phyloP scores from a whole-genome alignment of 2,888 invertebrate species.

The Cacoxenus indagator region DNA sequence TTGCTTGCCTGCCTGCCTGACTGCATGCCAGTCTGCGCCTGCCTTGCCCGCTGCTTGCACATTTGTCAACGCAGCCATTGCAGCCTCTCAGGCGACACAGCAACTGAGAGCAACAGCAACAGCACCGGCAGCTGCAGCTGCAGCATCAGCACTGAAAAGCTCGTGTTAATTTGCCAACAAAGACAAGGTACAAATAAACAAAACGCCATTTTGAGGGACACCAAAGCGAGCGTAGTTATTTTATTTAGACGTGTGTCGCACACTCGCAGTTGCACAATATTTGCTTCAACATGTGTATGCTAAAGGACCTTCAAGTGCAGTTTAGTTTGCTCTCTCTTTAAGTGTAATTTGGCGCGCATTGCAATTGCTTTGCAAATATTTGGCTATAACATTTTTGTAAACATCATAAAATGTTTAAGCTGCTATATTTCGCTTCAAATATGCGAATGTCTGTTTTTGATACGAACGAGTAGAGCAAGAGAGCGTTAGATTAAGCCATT shows the following conservation, averaged over 20 bases:
- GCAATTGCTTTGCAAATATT: not conserved
- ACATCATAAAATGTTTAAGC: no score
- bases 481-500: no score
- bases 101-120: no score
- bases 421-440: no score
- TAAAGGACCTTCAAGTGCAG: not conserved
- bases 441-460: no score
- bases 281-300: not conserved
- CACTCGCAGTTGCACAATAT: not conserved
- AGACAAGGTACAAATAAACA: not conserved
- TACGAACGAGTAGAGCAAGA: no score
- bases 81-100: not conserved
- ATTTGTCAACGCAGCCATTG: not conserved
- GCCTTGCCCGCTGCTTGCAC: no score
- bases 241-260: not conserved
- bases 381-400: no score
- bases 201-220: not conserved
- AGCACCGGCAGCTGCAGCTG: no score
- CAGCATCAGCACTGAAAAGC: no score
- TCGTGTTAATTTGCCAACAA: constrained; percentile 2
- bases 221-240: not conserved
- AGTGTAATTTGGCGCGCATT: not conserved
- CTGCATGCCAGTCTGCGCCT: no score
- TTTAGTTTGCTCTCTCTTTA: not conserved
- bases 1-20: no score